Base-by-base conservation (phyloP, 1,140 invertebrate species). In the Camponotus floridanus region DNA sequence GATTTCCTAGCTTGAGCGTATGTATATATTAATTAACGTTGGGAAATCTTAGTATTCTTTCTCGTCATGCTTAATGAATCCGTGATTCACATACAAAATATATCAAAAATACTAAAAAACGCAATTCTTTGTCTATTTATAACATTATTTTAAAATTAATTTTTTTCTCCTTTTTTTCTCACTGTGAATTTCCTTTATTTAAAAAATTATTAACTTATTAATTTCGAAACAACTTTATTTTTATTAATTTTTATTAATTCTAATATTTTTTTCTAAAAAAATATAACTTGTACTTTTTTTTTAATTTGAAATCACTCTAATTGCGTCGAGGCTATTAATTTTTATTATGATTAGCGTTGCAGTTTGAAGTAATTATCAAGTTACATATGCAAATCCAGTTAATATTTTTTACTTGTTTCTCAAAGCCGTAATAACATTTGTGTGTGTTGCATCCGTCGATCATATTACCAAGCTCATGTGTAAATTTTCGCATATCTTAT, bases 371-470 rank as follows among this genome's bases (percentile, higher is more conserved):
- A 7, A 83, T 4, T 26, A 61, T 62, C 55, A 62, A 83, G 1
- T 83, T 48, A 13, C n/a, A 48, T 4, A 36, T 45, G 68, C 42
- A 73, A 61, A 62, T 81, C 26, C 33, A 18, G 62, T 33, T 83
- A 83, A 83, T 83, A 74, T 61, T 83, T 73, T 39, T 31, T 74
- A 68, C 61, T 73, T 73, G 26, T 39, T 61, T 83, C 51, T 59
- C 18, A 21, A 18, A 26, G 55, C 18, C 36, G 68, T 9, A 42
- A 55, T 57, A 55, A 5, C 13, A 73, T 5, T 33, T 9, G 36
- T 18, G 2, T 71, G 11, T 26, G 55, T 74, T 83, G 31, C 42
- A 61, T 42, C 31, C 39, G 68, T 33, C 55, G 42, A 61, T 61
- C 39, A 33, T n/a, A n/a, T 73, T 73, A 61, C 36, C 79, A 61